A percentile compares a stretch with the other conserved stretches of the same genome.
Conservation (phyloP, 2,797 vertebrate genomes). For the Micromesistius poutassou region DNA sequence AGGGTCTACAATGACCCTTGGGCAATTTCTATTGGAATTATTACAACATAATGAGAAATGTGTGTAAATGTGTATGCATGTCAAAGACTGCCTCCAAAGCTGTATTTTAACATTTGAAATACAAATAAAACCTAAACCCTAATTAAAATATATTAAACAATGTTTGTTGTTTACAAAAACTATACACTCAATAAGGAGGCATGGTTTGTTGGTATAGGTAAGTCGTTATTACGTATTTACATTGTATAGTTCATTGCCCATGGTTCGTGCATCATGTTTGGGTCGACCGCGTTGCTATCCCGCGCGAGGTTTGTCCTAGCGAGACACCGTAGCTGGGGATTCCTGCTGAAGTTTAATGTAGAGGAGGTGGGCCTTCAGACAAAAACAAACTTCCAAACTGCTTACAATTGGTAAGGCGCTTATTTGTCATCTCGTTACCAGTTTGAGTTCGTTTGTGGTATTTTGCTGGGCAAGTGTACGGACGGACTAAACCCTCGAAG, state of each 20-base stretch:
- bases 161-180: not conserved
- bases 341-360: conserved; percentile 30
- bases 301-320: conserved; percentile 26
- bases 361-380: conserved; percentile 25
- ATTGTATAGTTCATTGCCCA: too few species aligned
- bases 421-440: not conserved
- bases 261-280: not conserved
- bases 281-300: too few species aligned
- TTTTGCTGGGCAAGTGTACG: not conserved
- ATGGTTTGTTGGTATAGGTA: too few species aligned
- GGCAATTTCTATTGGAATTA: not conserved
- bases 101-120: not conserved
- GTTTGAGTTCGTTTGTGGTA: not conserved
- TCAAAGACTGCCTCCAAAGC: not conserved
- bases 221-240: too few species aligned
- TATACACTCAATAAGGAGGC: not conserved
- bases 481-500: not conserved
- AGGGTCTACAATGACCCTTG: not conserved
- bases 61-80: not conserved
- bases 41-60: not conserved
- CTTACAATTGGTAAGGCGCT: not conserved
- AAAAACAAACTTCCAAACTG: conserved; percentile 12
- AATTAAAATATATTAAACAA: not conserved
- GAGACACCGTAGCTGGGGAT: conserved; percentile 45
- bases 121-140: not conserved